A percentile compares a stretch with the other conserved stretches of the same genome.
These are phyloP conservation scores for Trichopoda pennipes DNA, from an alignment of 2,888 invertebrate species.

Conservation along the genomic window DNA sequence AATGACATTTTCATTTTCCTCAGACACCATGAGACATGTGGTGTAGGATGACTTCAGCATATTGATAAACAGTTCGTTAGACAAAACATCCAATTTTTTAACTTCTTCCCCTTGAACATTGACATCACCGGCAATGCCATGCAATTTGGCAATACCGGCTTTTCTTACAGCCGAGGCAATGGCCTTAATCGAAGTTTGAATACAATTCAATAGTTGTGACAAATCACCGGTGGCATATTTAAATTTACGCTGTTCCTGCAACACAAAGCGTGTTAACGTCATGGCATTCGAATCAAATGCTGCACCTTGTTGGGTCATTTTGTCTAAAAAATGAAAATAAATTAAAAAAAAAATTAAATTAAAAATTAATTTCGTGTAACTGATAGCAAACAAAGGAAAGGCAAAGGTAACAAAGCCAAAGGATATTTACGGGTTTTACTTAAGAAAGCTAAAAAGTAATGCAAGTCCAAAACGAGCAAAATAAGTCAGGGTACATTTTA, in stretches of 20 bases:
- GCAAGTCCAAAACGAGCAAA: no score
- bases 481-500: no score
- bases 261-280: slow-evolving; percentile 95
- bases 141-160: slow-evolving; percentile 97
- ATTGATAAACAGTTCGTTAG: slow-evolving; percentile 98
- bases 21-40: slow-evolving; percentile 94
- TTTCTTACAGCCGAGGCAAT: slow-evolving; percentile 98
- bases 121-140: slow-evolving; percentile 95
- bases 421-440: neutral
- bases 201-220: slow-evolving; percentile 94
- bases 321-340: slow-evolving; percentile 43
- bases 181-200: slow-evolving; percentile 98
- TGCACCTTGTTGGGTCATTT: slow-evolving; percentile 80
- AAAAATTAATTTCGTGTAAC: neutral
- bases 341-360: neutral
- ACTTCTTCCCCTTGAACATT: slow-evolving; percentile 99
- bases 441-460: no score
- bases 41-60: slow-evolving; percentile 97
- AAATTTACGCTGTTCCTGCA: slow-evolving; percentile 93
- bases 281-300: slow-evolving; percentile 93
- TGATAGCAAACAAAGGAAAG: neutral
- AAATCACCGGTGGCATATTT: slow-evolving; percentile 96
- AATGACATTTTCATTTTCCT: slow-evolving; percentile 95
- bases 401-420: neutral
- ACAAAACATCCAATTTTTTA: slow-evolving; percentile 97